Base-by-base conservation (phyloP, 2,113 vertebrate genomes). In the Kryptolebias marmoratus region DNA sequence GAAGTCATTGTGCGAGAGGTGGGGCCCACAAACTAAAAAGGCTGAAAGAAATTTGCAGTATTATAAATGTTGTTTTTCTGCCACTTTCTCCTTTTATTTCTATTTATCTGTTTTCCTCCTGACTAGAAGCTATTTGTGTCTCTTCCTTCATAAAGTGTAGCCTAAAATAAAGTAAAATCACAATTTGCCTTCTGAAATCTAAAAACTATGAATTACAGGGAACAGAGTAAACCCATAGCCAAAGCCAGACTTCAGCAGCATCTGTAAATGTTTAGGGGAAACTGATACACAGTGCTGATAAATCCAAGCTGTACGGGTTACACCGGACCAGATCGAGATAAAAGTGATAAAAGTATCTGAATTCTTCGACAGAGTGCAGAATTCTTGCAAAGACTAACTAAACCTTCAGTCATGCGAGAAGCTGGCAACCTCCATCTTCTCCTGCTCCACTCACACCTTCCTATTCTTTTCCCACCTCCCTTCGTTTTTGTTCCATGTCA, bases 401-500 rank as follows among this genome's bases (percentile, higher is more conserved):
- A 78, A 72, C 71, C 68, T 84, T 79, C 88, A 87, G 71, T 88
- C 86, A 86, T 80, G 75, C 45, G 70, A 68, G 73, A 73, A 54
- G 75, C 77, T 84, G 77, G 81, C 79, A 86, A 67, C 66, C 55
- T 32, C 30, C 44, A 0, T 68, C 68, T 56, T 47, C 66, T 58
- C 52, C 39, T 56, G 16, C 71, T 85, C 71, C 57, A 32, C 62
- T 59, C 80, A 85, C 67, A 88, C 84, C 87, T 88, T 87, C 81
- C 86, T 84, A 88, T 82, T 80, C 67, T 53, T 85, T 73, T 74
- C 79, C 82, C 75, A 77, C 83, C 84, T 85, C 83, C 85, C 80
- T 71, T 81, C 64, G 68, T 73, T 86, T 85, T 81, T 70, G 72
- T 82, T 84, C 62, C 42, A 59, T 88, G 89, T 91, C 90, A 90